Evolutionary conservation across 2,797 vertebrate species (phyloP).

Genomic region (Darevskia mixta): DNA sequence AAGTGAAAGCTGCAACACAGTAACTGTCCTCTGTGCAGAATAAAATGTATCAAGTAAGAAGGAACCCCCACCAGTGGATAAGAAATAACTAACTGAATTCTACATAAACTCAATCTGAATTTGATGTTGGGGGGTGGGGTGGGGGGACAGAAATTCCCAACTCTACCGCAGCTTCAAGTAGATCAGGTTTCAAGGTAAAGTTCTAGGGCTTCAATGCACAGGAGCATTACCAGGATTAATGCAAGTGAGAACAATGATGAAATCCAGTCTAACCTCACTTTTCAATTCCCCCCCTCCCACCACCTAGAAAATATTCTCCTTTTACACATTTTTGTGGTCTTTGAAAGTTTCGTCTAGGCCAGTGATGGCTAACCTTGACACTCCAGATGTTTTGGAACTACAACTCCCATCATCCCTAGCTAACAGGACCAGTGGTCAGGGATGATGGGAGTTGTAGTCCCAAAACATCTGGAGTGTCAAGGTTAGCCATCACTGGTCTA

Average conservation of each 20-base stretch:
- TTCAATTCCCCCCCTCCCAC: background rate
- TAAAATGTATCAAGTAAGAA: slow-evolving; percentile 17
- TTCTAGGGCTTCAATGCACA: background rate
- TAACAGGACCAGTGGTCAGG: too few relatives aligned
- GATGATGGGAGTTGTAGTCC: too few relatives aligned
- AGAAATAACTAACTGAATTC: background rate
- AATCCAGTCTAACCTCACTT: background rate
- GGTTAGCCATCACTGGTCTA: too few relatives aligned
- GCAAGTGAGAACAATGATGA: slow-evolving; percentile 17
- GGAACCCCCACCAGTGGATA: background rate
- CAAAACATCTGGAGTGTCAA: too few relatives aligned
- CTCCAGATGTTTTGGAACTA: too few relatives aligned
- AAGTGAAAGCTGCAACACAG: background rate
- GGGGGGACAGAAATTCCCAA: background rate
- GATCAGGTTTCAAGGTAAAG: slow-evolving; percentile 33
- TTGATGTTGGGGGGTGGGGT: slow-evolving; percentile 31
- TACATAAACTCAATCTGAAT: slow-evolving; percentile 20
- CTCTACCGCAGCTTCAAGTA: slow-evolving; percentile 48
- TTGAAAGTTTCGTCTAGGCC: background rate
- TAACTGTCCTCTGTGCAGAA: background rate
- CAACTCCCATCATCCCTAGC: too few relatives aligned
- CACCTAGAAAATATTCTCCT: slow-evolving; percentile 5
- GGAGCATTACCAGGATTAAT: slow-evolving; percentile 24
- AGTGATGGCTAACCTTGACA: too few relatives aligned
- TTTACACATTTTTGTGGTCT: slow-evolving; percentile 5